These are phyloP conservation scores for Thyatira batis DNA, from an alignment of 2,888 invertebrate genomes.

Conservation along the genomic window DNA sequence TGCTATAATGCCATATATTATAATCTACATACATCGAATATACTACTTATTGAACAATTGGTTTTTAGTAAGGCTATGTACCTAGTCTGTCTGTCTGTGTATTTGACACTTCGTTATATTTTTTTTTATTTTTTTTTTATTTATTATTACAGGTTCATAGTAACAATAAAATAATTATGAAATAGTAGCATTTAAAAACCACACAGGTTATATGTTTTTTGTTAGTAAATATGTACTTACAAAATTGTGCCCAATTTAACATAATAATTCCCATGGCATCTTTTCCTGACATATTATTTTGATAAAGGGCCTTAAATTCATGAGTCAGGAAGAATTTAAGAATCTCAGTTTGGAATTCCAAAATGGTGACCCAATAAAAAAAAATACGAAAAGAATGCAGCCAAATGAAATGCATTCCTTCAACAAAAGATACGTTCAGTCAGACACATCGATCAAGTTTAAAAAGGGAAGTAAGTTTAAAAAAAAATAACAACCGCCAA, in stretches of 20 bases:
- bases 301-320: not conserved
- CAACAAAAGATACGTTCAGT: constrained; percentile 13
- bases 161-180: no score
- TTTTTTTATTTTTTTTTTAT: no score
- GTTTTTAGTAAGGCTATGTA: no score
- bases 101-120: no score
- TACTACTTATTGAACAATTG: no score
- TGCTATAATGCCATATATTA: no score
- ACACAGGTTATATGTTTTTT: no score
- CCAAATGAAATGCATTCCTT: constrained; percentile 14
- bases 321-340: not conserved
- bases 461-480: constrained; percentile 6
- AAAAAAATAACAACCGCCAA: not conserved
- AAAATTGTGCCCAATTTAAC: not conserved
- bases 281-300: not conserved
- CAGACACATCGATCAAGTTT: constrained; percentile 8
- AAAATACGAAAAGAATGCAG: constrained; percentile 7
- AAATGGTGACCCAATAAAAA: not conserved
- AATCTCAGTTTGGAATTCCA: not conserved
- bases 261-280: not conserved
- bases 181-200: no score
- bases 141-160: no score
- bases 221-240: not conserved
- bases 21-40: no score
- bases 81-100: no score